Conservation (phyloP, 2,113 vertebrate species). For the Benitochromis conjunctus region DNA sequence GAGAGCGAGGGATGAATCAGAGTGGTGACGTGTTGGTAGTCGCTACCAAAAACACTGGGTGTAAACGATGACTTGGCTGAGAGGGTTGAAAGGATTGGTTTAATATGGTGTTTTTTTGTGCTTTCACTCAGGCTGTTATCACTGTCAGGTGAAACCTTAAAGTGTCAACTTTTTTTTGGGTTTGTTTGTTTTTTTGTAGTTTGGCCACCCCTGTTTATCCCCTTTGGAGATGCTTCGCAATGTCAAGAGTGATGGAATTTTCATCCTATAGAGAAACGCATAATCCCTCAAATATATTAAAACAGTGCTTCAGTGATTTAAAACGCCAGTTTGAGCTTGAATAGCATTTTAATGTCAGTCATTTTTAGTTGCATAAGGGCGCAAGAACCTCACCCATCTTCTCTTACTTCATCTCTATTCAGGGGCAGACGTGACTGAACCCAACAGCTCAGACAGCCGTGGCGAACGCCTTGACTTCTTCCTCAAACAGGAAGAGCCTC, state of each 20-base stretch:
- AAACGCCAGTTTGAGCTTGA: neutral
- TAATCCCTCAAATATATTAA: conserved; percentile 28
- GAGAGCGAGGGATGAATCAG: conserved; percentile 55
- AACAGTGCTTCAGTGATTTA: neutral
- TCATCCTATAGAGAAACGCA: neutral
- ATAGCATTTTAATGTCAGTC: neutral
- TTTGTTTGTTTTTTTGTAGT: neutral
- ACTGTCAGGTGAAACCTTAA: conserved; percentile 8
- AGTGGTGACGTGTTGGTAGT: conserved; percentile 35
- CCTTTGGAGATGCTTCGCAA: neutral
- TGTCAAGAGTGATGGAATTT: neutral
- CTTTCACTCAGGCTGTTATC: conserved; percentile 3
- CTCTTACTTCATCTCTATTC: conserved; percentile 12
- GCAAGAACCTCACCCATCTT: neutral
- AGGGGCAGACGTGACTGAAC: conserved; percentile 84
- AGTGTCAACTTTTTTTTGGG: neutral
- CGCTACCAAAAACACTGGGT: conserved; percentile 23
- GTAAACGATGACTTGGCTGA: conserved; percentile 38
- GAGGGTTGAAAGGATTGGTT: conserved; percentile 31
- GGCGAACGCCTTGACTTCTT: conserved; percentile 84
- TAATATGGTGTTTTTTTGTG: conserved; percentile 13
- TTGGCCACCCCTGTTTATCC: neutral
- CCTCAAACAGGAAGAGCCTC: conserved; percentile 80
- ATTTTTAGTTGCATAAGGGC: neutral
- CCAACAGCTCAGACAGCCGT: conserved; percentile 83